These are phyloP conservation scores for Lagorchestes hirsutus DNA, from an alignment of 2,797 vertebrate genomes.

Conservation along the genomic window DNA sequence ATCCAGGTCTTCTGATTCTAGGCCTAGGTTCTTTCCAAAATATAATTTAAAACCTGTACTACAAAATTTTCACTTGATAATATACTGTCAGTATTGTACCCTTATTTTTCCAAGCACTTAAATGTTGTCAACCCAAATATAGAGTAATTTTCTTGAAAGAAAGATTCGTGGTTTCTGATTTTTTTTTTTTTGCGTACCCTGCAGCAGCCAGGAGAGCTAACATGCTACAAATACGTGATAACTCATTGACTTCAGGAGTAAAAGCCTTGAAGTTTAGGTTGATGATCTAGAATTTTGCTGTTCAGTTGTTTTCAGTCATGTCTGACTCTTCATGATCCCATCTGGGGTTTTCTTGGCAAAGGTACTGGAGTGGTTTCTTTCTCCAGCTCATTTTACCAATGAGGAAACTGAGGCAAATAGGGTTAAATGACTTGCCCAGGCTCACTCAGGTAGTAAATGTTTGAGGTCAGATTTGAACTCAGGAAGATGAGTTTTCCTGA, in stretches of 20 bases:
- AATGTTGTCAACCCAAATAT: slow-evolving; percentile 2
- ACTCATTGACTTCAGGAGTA: background rate
- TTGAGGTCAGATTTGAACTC: background rate
- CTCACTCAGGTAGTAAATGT: background rate
- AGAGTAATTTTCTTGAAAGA: background rate
- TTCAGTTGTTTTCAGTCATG: background rate
- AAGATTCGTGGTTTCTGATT: background rate
- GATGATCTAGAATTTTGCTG: background rate
- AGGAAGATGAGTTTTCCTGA: background rate
- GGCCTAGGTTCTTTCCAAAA: background rate
- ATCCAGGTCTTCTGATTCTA: background rate
- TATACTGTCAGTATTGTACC: background rate
- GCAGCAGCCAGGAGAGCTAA: background rate
- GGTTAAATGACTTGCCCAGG: background rate
- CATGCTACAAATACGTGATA: background rate
- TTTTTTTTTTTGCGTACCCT: slow-evolving; percentile 1
- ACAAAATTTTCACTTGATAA: background rate
- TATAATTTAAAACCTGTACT: background rate
- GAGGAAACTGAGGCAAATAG: background rate
- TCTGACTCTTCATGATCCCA: background rate
- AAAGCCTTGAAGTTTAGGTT: slow-evolving; percentile 19
- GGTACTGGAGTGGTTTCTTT: background rate
- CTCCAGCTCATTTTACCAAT: background rate
- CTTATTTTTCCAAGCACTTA: background rate
- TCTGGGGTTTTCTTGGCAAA: background rate